A percentile compares a stretch with the other conserved stretches of the same genome.
phyloP scores from a whole-genome alignment of 2,888 invertebrate genomes.

The Diarsia brunnea region DNA sequence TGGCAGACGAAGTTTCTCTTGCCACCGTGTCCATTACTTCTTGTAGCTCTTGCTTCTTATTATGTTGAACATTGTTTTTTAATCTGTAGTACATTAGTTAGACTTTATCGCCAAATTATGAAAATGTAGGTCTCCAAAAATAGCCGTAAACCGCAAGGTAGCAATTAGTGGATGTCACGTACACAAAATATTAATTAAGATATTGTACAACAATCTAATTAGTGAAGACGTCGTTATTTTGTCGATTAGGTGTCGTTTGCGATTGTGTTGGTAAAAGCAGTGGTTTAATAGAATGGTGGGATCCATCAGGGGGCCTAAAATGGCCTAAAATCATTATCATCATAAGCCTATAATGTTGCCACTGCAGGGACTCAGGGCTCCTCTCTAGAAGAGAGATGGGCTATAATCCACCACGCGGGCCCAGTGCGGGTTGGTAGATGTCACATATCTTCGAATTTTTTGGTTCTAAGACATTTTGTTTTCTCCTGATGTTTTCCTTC shows the following conservation, averaged over 20 bases:
- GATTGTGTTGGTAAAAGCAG: slow-evolving; percentile 22
- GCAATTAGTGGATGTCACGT: slow-evolving; percentile 49
- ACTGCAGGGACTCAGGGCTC: no score
- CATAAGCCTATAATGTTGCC: no score
- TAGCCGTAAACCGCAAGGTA: slow-evolving; percentile 41
- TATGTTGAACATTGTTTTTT: slow-evolving; percentile 24
- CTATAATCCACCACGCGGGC: no score
- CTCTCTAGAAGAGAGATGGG: no score
- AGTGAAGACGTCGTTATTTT: slow-evolving; percentile 24
- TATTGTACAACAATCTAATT: slow-evolving; percentile 51
- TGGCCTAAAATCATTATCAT: no score
- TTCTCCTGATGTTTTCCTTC: no score
- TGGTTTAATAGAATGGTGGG: neutral
- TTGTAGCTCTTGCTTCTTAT: neutral
- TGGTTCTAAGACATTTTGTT: no score
- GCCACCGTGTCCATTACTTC: neutral
- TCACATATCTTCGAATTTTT: no score
- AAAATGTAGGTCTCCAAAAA: slow-evolving; percentile 47
- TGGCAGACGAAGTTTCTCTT: no score
- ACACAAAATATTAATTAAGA: slow-evolving; percentile 38
- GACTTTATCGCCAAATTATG: slow-evolving; percentile 46
- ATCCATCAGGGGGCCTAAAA: neutral
- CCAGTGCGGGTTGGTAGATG: no score
- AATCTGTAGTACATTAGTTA: slow-evolving; percentile 27
- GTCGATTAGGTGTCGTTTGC: slow-evolving; percentile 33